These are phyloP conservation scores for Choloepus hoffmanni DNA, from an alignment of 2,113 vertebrate species.

Conservation along the genomic window DNA sequence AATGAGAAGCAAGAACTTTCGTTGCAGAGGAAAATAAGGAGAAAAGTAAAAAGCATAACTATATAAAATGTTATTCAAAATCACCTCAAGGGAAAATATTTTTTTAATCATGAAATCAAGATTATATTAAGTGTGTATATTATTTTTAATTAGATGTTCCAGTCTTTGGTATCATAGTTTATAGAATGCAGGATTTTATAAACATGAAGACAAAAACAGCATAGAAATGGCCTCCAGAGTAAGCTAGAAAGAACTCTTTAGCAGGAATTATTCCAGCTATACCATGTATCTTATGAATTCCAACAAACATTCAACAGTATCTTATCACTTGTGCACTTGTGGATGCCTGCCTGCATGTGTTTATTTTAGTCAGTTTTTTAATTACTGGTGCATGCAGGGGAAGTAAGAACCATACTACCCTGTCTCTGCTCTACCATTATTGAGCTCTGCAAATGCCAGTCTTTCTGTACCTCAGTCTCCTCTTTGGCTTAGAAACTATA, in stretches of 20 bases:
- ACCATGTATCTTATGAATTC: not conserved
- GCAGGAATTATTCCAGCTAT: not conserved
- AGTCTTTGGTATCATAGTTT: not conserved
- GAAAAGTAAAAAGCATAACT: not conserved
- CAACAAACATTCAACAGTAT: not conserved
- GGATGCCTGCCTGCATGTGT: not conserved
- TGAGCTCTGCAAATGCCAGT: not conserved
- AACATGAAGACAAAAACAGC: not conserved
- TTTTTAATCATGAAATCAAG: conserved; percentile 8
- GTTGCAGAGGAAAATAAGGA: conserved; percentile 7
- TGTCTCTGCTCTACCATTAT: not conserved
- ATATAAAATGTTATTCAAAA: conserved; percentile 13
- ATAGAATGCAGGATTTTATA: not conserved
- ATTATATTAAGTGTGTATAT: not conserved
- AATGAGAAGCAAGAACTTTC: conserved; percentile 55
- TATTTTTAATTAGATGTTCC: not conserved
- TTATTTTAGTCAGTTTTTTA: not conserved
- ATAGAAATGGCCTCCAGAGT: not conserved
- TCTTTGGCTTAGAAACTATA: not conserved
- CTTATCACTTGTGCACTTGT: not conserved
- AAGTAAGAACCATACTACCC: not conserved
- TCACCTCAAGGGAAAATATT: not conserved
- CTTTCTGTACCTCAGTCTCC: not conserved
- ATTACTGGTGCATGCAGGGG: not conserved
- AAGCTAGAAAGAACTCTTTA: not conserved